Base-by-base conservation (phyloP, 2,113 vertebrate species). In the Sigmodon hispidus region DNA sequence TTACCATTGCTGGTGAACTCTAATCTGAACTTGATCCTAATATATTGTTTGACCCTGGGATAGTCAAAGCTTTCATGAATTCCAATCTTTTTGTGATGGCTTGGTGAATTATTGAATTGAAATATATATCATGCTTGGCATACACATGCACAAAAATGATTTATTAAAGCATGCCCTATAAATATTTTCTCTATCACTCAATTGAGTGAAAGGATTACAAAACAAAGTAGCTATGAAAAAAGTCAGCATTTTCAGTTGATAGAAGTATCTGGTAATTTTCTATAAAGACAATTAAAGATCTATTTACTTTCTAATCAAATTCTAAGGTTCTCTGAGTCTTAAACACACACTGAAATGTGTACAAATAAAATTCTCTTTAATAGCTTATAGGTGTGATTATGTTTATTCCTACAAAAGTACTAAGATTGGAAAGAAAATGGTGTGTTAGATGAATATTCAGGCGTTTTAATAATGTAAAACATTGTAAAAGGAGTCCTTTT, bases 381-480 rank as follows among this genome's bases (percentile, higher is more conserved):
- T 22, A 87, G 48, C 77, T 15, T 75, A 84, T 3, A 90, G 36
- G 55, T 85, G 31, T 94, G 52, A 55, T 48, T 77, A 29, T 63
- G 9, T 59, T 93, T 83, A 80, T 85, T 80, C 65, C 57, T 21
- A 72, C 1, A 11, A 50, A 95, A 76, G 22, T 63, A 90, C 87
- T 75, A 90, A 70, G n/a, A 86, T 90, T 77, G 93, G 86, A 91
- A 97, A 89, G 86, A 45, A 84, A 81, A 83, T 75, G 90, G 40
- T 5, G 59, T 1, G 61, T 73, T 40, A 72, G 26, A 22, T 77
- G 77, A 92, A 83, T 50, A 84, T 19, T 34, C 11, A 83, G 21
- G 16, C 69, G 43, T 12, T 72, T 76, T 79, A 67, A 40, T 90
- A 87, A 93, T 6, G 72, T 21, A 76, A 94, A 87, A 81, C 21